Evolutionary conservation across 2,888 invertebrate genomes (phyloP).

Genomic region (Lepidocyrtinus sp.): DNA sequence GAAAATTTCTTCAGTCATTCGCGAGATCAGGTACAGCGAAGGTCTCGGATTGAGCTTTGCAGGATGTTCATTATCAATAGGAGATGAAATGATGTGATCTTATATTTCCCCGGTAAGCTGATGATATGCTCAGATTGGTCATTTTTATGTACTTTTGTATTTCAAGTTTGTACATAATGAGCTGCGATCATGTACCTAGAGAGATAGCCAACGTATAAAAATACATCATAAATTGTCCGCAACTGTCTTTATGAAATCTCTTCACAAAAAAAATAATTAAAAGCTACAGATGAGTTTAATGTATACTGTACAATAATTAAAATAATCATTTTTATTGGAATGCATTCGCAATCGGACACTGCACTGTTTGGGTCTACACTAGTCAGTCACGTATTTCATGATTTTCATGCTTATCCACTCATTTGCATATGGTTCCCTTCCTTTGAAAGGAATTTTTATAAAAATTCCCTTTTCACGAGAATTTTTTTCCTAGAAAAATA

Average conservation of each 20-base stretch:
- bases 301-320: not conserved
- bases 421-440: conserved; percentile 43
- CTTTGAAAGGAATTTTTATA: conserved; percentile 36
- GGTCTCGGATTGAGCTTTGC: conserved; percentile 17
- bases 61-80: conserved; percentile 34
- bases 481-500: conserved; percentile 33
- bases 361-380: not conserved
- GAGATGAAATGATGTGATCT: conserved; percentile 36
- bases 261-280: conserved; percentile 14
- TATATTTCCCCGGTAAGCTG: conserved; percentile 29
- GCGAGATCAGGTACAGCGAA: not conserved
- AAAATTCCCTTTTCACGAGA: conserved; percentile 39
- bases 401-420: conserved; percentile 12
- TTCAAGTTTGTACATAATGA: too few species aligned
- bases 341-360: not conserved
- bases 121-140: too few species aligned
- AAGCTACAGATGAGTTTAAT: conserved; percentile 17
- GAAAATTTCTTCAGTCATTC: not conserved
- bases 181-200: too few species aligned
- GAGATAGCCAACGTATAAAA: too few species aligned
- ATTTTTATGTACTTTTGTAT: too few species aligned
- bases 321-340: not conserved
- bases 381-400: conserved; percentile 40
- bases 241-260: too few species aligned
- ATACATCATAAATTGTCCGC: not conserved